phyloP scores from a whole-genome alignment of 2,888 invertebrate genomes.

The Xanthia icteritia region DNA sequence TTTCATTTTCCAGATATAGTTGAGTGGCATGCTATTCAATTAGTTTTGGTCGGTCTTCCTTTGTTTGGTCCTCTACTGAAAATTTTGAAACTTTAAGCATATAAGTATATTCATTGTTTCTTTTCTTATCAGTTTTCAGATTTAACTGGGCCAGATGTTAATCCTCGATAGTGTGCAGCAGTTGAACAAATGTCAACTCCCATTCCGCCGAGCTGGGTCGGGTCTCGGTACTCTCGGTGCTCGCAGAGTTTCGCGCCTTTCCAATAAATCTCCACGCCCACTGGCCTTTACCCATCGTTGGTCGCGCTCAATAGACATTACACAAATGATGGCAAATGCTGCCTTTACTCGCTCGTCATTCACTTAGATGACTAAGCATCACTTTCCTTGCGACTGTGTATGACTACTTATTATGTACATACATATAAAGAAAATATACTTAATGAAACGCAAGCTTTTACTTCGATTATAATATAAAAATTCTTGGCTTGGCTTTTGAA shows the following conservation, averaged over 20 bases:
- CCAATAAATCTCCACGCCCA: constrained; percentile 15
- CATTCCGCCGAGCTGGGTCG: not conserved
- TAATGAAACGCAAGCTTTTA: constrained; percentile 35
- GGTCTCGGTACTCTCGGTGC: not conserved
- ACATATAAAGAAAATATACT: constrained; percentile 22
- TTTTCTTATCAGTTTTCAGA: not conserved
- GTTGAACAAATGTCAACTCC: not conserved
- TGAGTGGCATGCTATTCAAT: not conserved
- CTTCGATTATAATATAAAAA: constrained; percentile 16
- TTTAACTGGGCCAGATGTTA: not conserved
- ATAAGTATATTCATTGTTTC: not conserved
- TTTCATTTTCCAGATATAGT: not conserved
- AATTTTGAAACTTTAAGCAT: not conserved
- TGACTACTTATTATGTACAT: not conserved
- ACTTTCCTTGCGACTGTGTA: constrained; percentile 32
- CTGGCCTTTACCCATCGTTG: constrained; percentile 3
- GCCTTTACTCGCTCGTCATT: constrained; percentile 14
- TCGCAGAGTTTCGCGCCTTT: not conserved
- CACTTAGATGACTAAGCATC: constrained; percentile 40
- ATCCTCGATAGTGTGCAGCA: not conserved
- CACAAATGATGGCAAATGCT: constrained; percentile 7
- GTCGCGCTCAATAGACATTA: constrained; percentile 5
- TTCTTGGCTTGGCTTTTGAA: not conserved
- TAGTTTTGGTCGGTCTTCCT: not conserved
- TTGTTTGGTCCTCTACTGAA: not conserved